Base-by-base conservation (phyloP, 1,140 invertebrate species). In the Frieseomelitta varia region DNA sequence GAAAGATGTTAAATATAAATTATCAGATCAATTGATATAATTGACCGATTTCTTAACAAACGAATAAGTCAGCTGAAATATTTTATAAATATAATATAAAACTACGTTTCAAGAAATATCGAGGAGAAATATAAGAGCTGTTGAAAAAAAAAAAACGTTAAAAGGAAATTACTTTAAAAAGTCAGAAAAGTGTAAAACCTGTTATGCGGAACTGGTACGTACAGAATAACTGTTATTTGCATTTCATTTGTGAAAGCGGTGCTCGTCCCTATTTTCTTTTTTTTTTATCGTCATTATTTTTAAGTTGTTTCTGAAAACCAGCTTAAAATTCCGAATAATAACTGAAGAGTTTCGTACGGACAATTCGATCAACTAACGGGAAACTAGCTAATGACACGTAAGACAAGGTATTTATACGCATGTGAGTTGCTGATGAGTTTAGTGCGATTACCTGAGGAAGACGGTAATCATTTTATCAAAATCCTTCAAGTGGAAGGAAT, bases 281-380 rank as follows among this genome's bases (percentile, higher is more conserved):
- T 55, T 53, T 61, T 61, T 61, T 53, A 61, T 61, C 12, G 12
- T 47, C 24, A 24, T 47, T 19, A n/a, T 61, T 30, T n/a, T 76
- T 39, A 39, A 39, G 27, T 30, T 47, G 61, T 55, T 55, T 55
- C 27, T 10, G 15, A 15, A 21, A 58, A 30, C 14, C 74, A 27
- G 24, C 17, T 73, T 10, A 12, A 74, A 39, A 14, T 12, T 6
- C 53, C 4, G 12, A 75, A 58, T 34, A 56, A 4, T 27, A 56
- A 10, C 2, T 21, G 21, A 34, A 24, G 12, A 58, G 1, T 19
- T 3, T 12, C 24, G 1, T 34, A 1, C 34, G 1, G 24, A 2
- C 30, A 75, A 56, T 56, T 58, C 53, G 30, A 58, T 75, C 21
- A 14, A 34, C 21, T 75, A 75, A 75, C 73, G 73, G 73, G 55